These are phyloP conservation scores for Lordiphosa stackelbergi DNA, from an alignment of 1,140 invertebrate species.

Conservation along the genomic window DNA sequence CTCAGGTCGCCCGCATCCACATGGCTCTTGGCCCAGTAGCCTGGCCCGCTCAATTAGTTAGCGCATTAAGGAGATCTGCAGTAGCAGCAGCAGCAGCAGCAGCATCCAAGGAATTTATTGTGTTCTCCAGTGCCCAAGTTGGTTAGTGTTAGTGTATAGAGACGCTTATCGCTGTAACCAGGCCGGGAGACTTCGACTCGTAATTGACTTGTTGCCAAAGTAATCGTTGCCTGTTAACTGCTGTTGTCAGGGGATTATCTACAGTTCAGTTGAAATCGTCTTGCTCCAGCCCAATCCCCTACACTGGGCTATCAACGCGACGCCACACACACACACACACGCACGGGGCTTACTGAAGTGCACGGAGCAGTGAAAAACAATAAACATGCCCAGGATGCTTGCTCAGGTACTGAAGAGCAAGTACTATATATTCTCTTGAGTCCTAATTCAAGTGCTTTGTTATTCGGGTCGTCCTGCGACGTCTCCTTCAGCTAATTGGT, in stretches of 20 bases:
- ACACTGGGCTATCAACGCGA: slow-evolving; percentile 23
- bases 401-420: slow-evolving; percentile 11
- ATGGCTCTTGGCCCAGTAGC: slow-evolving; percentile 9
- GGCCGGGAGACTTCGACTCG: slow-evolving; percentile 33
- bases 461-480: slow-evolving; percentile 4
- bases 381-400: slow-evolving; percentile 52
- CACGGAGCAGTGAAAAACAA: slow-evolving; percentile 66
- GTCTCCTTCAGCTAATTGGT: slow-evolving; percentile 54
- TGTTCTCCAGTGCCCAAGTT: slow-evolving; percentile 33
- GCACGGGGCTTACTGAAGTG: slow-evolving; percentile 56
- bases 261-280: slow-evolving; percentile 69
- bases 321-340: slow-evolving; percentile 2
- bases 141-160: slow-evolving; percentile 18
- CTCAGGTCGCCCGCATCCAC: slow-evolving; percentile 25
- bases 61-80: slow-evolving; percentile 62
- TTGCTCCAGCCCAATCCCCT: slow-evolving; percentile 18
- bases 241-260: slow-evolving; percentile 74
- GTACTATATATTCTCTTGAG: slow-evolving; percentile 9
- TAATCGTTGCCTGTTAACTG: slow-evolving; percentile 74
- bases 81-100: slow-evolving; percentile 26
- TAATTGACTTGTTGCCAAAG: slow-evolving; percentile 74
- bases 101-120: slow-evolving; percentile 59
- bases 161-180: slow-evolving; percentile 61
- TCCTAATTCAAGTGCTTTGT: slow-evolving; percentile 38
- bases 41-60: slow-evolving; percentile 61